Evolutionary conservation across 1,140 invertebrate species (phyloP), one percentile per base, ranked within the genome.

Genomic region (Leptopilina boulardi): DNA sequence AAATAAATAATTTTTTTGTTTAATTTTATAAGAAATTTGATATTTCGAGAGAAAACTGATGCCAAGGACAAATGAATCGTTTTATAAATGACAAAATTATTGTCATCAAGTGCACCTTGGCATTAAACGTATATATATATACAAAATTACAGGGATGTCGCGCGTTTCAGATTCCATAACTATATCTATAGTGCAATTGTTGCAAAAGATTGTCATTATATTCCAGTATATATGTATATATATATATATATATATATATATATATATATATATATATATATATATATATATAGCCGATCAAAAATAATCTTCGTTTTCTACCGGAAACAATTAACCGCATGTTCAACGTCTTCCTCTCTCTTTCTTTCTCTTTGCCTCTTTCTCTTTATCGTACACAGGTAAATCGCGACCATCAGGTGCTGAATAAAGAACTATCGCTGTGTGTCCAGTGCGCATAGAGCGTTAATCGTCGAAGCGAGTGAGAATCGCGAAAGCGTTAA

Each of bases 311-410:
- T 54, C 74, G 82, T 84, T 87, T 86, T 84, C 84, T 83, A 84
- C 80, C 82, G 85, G 85, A 87, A 87, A 81, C 83, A 85, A 87
- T 87, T 87, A 87, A 82, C 82, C 82, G 73, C 78, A 66, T 74
- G 66, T 77, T 8, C 56, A 26, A 26, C 23, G 23, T 83, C 75
- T 81, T 79, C 81, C 77, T 80, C 73, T 47, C 80, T 75, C 77
- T 72, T 78, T 80, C 77, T 79, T 47, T 34, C 18, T 18, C 56
- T 66, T 21, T 59, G 59, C 51, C 73, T 56, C 73, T 41, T 71
- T 34, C 44, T 47, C 75, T 44, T 8, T 38, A n/a, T 4, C 34
- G 26, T 5, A 30, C 34, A 38, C 34, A 38, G 34, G 34, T 38
- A 56, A 76, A 23, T 21, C 15, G 56, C n/a, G 54, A 11, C 15